These are phyloP conservation scores for Ectemnius cavifrons DNA, from an alignment of 2,888 invertebrate genomes.

Conservation along the genomic window DNA sequence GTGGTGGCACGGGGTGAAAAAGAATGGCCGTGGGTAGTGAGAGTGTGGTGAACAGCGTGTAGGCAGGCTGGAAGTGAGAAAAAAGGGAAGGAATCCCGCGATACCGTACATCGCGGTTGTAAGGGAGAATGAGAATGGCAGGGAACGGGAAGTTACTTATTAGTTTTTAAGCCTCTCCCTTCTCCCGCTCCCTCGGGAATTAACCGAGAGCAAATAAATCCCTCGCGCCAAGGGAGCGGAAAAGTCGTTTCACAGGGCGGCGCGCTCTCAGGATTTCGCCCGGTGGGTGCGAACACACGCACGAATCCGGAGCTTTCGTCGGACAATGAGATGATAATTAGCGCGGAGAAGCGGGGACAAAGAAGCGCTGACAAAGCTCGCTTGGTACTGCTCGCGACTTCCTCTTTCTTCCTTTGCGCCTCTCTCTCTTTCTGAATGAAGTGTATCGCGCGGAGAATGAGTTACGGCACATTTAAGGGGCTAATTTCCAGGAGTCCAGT, in stretches of 20 bases:
- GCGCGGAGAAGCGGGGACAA: constrained; percentile 12
- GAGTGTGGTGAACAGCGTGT: not conserved
- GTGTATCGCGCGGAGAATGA: constrained; percentile 27
- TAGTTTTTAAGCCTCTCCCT: constrained; percentile 56
- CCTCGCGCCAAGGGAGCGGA: constrained; percentile 5
- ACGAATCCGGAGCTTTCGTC: constrained; percentile 6
- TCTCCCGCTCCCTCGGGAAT: constrained; percentile 26
- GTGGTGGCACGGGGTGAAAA: not conserved
- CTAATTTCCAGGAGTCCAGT: not conserved
- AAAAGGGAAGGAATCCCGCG: constrained; percentile 6
- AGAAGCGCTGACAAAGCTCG: not conserved
- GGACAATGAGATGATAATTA: constrained; percentile 35
- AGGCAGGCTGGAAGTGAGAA: constrained; percentile 8
- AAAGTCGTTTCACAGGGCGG: not conserved
- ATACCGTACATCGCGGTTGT: constrained; percentile 3
- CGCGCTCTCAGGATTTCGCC: not conserved
- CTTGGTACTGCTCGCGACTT: not conserved
- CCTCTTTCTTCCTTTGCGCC: not conserved
- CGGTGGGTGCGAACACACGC: constrained; percentile 17
- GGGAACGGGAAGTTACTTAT: constrained; percentile 50
- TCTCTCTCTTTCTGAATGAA: not conserved
- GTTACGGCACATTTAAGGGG: constrained; percentile 13
- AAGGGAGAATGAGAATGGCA: constrained; percentile 9
- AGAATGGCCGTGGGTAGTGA: not conserved
- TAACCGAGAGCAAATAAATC: constrained; percentile 51